These are phyloP conservation scores for Amniataba percoides DNA, from an alignment of 2,797 vertebrate species.

Conservation along the genomic window DNA sequence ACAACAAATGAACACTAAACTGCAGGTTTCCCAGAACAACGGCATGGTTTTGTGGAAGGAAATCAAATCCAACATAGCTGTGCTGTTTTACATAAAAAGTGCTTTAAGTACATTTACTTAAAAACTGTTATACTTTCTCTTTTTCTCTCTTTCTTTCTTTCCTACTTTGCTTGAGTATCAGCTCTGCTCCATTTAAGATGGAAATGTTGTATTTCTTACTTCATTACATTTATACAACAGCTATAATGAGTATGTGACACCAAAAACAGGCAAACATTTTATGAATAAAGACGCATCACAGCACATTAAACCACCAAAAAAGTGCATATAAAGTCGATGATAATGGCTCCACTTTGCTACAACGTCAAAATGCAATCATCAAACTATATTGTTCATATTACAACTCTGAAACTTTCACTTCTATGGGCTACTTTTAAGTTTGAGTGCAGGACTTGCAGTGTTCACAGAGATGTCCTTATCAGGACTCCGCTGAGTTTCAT, in stretches of 20 bases:
- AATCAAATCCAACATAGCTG: background rate
- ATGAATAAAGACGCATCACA: background rate
- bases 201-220: background rate
- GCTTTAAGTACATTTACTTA: background rate
- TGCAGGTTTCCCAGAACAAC: background rate
- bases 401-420: conserved; percentile 1
- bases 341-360: too few species aligned
- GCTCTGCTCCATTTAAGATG: background rate
- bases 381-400: background rate
- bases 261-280: background rate
- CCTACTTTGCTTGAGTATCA: background rate
- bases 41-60: background rate
- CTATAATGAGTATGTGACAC: background rate
- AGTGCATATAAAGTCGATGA: background rate
- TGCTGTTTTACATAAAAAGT: background rate
- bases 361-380: background rate
- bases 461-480: too few species aligned
- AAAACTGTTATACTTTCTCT: background rate
- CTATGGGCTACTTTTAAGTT: background rate
- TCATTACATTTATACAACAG: background rate
- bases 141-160: background rate
- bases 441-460: background rate
- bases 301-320: background rate
- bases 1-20: background rate
- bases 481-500: background rate